Base-by-base conservation (phyloP, 2,888 invertebrate species). In the Julus scanicus region DNA sequence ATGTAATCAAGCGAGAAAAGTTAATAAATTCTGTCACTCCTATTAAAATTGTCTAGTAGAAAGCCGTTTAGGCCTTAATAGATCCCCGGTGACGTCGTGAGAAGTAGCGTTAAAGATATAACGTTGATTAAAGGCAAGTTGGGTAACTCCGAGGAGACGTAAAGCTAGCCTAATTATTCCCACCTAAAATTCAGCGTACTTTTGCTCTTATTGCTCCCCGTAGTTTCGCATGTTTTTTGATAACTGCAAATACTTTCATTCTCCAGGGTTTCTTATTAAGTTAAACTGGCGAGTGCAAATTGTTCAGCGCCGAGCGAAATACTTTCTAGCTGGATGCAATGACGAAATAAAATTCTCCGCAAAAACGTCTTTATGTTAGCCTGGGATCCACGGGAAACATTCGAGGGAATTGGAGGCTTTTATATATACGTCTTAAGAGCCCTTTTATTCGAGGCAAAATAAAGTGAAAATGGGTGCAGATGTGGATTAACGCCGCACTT, bases 41-140 rank as follows among this genome's bases (percentile, higher is more conserved):
- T 86, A 86, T 86, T 86, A 86, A 86, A 86, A 86, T 86, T 49
- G 86, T 86, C 57, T 49, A 53, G 86, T 53, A 86, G 86, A 86
- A 86, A 86, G 86, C 86, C 57, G 86, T 86, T 86, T 86, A 86
- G 49, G 29, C 13, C 48, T 0, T 53, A 86, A 86, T 86, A 39
- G 86, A 29, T 86, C 86, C 49, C 57, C 15, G 39, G 57, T 44
- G 86, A 39, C 17, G 29, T 6, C 20, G 11, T 40, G 6, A 84
- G 48, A 84, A 84, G 48, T 84, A 84, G 84, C 84, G 84, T 84
- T 84, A 40, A 71, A 84, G 84, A 84, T 84, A 84, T 84, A 84
- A 84, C 84, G 84, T 84, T 84, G 84, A 84, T 84, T 84, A 84
- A 84, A 84, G 84, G 84, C 84, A 84, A 48, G 48, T 48, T 40